Conservation (phyloP, 2,113 vertebrate genomes). For the Sinocyclocheilus anshuiensis region DNA sequence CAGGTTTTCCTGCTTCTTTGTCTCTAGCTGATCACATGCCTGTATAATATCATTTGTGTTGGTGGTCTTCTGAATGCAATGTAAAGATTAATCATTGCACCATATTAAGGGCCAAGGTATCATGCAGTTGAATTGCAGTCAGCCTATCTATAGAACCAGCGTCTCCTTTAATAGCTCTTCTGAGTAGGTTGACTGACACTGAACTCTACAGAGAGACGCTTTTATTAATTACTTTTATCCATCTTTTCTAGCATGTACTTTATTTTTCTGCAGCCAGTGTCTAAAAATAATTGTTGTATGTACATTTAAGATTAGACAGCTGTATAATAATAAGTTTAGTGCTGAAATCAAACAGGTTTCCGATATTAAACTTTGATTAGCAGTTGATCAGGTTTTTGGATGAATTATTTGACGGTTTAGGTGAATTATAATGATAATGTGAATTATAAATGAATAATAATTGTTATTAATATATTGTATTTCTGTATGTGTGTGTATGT, state of each 20-base stretch:
- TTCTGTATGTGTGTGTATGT: not conserved
- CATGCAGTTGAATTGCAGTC: not conserved
- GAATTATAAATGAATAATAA: not conserved
- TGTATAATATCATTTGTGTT: no score
- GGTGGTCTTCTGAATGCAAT: no score
- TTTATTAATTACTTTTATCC: conserved; percentile 15
- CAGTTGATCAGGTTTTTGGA: no score
- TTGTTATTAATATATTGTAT: not conserved
- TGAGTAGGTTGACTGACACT: not conserved
- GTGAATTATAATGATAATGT: not conserved
- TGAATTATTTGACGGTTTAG: no score
- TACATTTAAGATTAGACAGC: not conserved
- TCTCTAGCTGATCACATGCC: no score
- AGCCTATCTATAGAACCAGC: not conserved
- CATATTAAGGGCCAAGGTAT: not conserved
- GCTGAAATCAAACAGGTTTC: not conserved
- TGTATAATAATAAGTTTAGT: not conserved
- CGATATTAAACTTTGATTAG: not conserved
- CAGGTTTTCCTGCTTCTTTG: no score
- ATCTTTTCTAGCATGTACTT: not conserved
- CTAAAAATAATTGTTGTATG: not conserved
- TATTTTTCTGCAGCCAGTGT: not conserved
- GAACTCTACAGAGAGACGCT: not conserved
- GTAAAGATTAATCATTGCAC: no score
- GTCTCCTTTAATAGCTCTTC: conserved; percentile 1